Percentiles rank a stretch among this genome's conserved stretches.
Evolutionary conservation across 2,797 vertebrate genomes (phyloP).

Genomic region (Nasua narica): DNA sequence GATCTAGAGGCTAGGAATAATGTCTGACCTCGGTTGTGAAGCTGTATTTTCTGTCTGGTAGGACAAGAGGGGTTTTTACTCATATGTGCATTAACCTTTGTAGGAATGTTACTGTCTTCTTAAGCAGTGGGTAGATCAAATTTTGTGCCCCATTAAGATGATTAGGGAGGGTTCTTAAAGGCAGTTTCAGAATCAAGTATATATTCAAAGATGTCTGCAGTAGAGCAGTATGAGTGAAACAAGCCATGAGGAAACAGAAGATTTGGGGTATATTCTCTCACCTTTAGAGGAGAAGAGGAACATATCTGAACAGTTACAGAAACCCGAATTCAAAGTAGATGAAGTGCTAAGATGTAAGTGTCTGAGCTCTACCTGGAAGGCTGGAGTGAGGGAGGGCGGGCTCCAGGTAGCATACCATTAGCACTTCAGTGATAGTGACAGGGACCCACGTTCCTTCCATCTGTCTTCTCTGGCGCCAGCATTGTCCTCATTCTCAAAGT

Average conservation of each 20-base stretch:
- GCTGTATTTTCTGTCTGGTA: neutral
- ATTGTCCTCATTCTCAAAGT: neutral
- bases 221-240: neutral
- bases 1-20: neutral
- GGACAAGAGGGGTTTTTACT: neutral
- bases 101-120: neutral
- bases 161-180: neutral
- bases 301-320: neutral
- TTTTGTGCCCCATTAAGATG: neutral
- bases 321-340: neutral
- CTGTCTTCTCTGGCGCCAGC: neutral
- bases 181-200: neutral
- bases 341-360: neutral
- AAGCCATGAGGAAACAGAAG: neutral
- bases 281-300: neutral
- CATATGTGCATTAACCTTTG: neutral
- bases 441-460: neutral
- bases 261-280: slow-evolving; percentile 7
- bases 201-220: neutral
- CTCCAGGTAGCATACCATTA: neutral
- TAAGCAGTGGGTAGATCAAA: neutral
- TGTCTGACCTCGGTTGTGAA: neutral
- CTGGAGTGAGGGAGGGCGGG: neutral
- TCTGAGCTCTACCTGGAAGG: neutral
- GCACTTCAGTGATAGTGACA: neutral